phyloP scores from a whole-genome alignment of 2,113 vertebrate species.

The Mastomys coucha region DNA sequence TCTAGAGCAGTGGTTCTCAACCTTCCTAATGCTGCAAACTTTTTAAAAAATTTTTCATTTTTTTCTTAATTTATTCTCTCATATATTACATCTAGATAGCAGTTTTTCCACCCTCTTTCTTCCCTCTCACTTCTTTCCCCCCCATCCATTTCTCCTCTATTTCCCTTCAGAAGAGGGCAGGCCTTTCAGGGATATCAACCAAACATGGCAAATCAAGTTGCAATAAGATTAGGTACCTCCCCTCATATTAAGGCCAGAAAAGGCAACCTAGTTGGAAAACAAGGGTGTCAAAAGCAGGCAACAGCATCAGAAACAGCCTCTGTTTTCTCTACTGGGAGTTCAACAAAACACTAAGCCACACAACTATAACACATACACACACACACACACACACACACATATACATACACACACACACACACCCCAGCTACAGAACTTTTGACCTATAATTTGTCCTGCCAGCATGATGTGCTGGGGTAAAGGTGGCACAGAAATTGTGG shows the following conservation, averaged over 20 bases:
- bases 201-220: not conserved
- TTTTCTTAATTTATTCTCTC: not conserved
- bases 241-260: not conserved
- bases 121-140: not conserved
- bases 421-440: not conserved
- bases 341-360: not conserved
- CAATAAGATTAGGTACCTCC: not conserved
- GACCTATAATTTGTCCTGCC: not conserved
- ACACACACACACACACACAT: no score
- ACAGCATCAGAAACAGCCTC: not conserved
- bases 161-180: not conserved
- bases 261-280: not conserved
- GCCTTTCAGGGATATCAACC: not conserved
- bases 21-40: not conserved
- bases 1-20: not conserved
- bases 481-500: not conserved
- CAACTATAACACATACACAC: not conserved
- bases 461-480: not conserved
- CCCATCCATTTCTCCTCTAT: not conserved
- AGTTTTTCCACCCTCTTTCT: not conserved
- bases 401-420: not conserved
- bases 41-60: not conserved
- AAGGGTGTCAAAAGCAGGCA: not conserved
- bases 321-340: not conserved
- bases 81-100: not conserved